Percentiles rank a stretch among this genome's conserved stretches.
Conservation (phyloP, 2,888 invertebrate genomes). For the Machimus atricapillus region DNA sequence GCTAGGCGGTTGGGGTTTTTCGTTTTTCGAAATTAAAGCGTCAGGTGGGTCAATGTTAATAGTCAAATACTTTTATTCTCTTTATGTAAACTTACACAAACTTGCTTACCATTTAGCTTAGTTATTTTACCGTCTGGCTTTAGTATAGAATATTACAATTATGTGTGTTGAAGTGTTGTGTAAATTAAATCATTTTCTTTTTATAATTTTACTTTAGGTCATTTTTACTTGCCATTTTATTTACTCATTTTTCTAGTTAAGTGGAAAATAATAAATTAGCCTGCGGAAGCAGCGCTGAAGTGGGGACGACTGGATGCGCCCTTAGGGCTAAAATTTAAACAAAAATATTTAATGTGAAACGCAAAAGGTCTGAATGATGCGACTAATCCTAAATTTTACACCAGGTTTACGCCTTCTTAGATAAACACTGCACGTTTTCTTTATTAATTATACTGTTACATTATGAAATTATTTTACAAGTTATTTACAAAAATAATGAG, state of each 20-base stretch:
- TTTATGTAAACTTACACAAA: slow-evolving; percentile 36
- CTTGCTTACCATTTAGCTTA: slow-evolving; percentile 29
- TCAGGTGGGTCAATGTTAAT: slow-evolving; percentile 13
- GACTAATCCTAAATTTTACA: slow-evolving; percentile 18
- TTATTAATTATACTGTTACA: slow-evolving; percentile 13
- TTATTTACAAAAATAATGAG: slow-evolving; percentile 34
- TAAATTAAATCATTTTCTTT: slow-evolving; percentile 5
- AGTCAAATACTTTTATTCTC: slow-evolving; percentile 36
- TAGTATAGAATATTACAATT: slow-evolving; percentile 35
- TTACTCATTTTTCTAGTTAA: neutral
- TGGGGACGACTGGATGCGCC: neutral
- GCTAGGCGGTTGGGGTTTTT: neutral
- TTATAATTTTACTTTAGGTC: slow-evolving; percentile 28
- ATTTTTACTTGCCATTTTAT: neutral
- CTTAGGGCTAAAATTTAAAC: neutral
- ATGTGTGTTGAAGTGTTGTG: slow-evolving; percentile 17
- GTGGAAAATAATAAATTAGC: neutral
- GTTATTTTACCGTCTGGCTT: slow-evolving; percentile 19
- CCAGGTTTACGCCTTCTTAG: neutral
- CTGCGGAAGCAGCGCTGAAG: neutral
- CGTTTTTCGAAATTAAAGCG: neutral
- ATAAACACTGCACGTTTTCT: slow-evolving; percentile 17
- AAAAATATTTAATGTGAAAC: neutral
- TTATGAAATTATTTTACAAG: slow-evolving; percentile 29
- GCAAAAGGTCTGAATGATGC: neutral